Evolutionary conservation across 35 echinoderm and acorn worm genomes (phyloP), one percentile per base, ranked within the genome.

Genomic region (Apostichopus japonicus): DNA sequence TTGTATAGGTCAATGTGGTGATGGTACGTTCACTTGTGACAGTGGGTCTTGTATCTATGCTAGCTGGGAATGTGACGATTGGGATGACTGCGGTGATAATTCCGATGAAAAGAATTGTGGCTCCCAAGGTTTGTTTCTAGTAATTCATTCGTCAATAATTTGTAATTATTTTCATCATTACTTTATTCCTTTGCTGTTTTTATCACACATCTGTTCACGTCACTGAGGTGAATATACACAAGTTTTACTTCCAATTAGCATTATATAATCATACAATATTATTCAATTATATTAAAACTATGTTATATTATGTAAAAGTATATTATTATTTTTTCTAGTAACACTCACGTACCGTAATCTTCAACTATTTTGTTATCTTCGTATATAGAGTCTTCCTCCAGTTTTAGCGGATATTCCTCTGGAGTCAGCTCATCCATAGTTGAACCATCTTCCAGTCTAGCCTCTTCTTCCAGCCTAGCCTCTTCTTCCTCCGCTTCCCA

Each of bases 31-130:
- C 17, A 83, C 79, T 63, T 87, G 86, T 24, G 86, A 19, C 24
- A 57, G 65, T 24, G 86, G 86, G 55, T 87, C 86, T 11, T 87
- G 86, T 22, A 87, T 87, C 5, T 71, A 62, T 14, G 63, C 11
- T 24, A 27, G 8, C 11, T 87, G 86, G 86, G 53, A 87, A 58
- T 87, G 86, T 23, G 86, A 87, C n/a, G 17, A 65, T 56, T 87
- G 86, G 86, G 58, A 65, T 27, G 86, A 87, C 19, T 87, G 86
- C 22, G 56, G 56, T 8, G 86, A 87, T 71, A 71, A 71, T 21
- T 65, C 56, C 5, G 86, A 87, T 65, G 86, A 87, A 87, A 56
- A 27, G 24, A 23, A 58, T 57, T 87, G 86, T 90, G 80, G 54
- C 11, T 83, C 79, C 33, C 33, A 83, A 14, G 51, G 79, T 83